Base-by-base conservation (phyloP, 2,888 invertebrate species). In the Cotesia congregata region DNA sequence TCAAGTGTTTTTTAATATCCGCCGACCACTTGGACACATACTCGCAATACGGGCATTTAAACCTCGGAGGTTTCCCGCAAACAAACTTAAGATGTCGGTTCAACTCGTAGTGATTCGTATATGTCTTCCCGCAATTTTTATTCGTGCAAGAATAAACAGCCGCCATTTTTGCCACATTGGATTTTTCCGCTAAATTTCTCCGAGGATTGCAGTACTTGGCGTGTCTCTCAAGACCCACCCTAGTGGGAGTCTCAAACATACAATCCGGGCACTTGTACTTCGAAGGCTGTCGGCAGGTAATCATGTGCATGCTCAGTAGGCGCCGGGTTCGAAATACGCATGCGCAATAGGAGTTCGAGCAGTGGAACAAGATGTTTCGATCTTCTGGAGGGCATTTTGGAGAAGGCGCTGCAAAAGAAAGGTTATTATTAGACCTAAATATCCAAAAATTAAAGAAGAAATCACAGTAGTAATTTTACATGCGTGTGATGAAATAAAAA, bases 51-150 rank as follows among this genome's bases (percentile, higher is more conserved):
- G 88, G 88, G 80, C 90, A 90, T 70, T 86, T 85, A 80, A 89
- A 90, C 61, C 87, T 84, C 0, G 89, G 88, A 74, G 83, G 79
- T 75, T 87, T 85, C 4, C 89, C 90, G 77, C 90, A 90, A 78
- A 88, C 86, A 79, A 87, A 87, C 80, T 87, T 87, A 7, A 86
- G 79, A 15, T 89, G 88, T 78, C 86, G 85, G 74, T 86, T 86
- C 41, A 86, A 81, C 83, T 88, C 88, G 82, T 87, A 87, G 77
- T 85, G 86, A 38, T 12, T 50, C 7, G 12, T 7, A 7, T 50
- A 50, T 0, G 50, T 12, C 12, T 50, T 50, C 9, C 7, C 7
- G 4, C 50, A 50, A 50, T 50, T 50, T 12, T 50, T 50, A 12
- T 50, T 50, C 50, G 50, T 7, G 0, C 50, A 50, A 50, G 1